Evolutionary conservation across 2,797 vertebrate species (phyloP).

Genomic region (Tenualosa thibaudeaui): DNA sequence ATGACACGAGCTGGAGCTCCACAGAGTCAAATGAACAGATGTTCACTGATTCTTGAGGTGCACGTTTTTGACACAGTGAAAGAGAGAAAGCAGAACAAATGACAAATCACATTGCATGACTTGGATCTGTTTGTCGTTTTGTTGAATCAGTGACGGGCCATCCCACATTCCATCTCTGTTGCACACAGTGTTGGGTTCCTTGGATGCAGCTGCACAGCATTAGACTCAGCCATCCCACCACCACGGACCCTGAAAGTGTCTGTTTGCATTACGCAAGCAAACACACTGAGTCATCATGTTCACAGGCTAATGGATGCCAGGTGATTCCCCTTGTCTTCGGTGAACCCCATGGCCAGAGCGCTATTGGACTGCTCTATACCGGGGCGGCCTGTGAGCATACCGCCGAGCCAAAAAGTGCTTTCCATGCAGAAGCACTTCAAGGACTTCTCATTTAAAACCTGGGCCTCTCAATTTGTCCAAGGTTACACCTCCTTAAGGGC

Average conservation of each 20-base stretch:
- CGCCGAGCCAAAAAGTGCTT: neutral
- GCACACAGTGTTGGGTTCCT: slow-evolving; percentile 36
- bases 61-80: too few species aligned
- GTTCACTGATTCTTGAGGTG: neutral
- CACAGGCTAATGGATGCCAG: slow-evolving; percentile 50
- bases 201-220: slow-evolving; percentile 61
- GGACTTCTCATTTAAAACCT: neutral
- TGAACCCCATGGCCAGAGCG: neutral
- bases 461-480: neutral
- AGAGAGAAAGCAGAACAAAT: too few species aligned
- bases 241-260: slow-evolving; percentile 31
- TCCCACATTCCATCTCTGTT: slow-evolving; percentile 45
- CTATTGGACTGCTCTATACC: neutral
- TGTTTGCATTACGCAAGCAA: slow-evolving; percentile 34
- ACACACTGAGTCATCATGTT: slow-evolving; percentile 54
- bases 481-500: neutral
- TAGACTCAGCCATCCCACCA: slow-evolving; percentile 51
- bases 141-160: slow-evolving; percentile 46
- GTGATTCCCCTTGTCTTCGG: slow-evolving; percentile 21
- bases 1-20: neutral
- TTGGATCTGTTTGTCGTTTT: slow-evolving; percentile 51
- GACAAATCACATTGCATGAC: neutral
- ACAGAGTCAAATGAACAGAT: too few species aligned
- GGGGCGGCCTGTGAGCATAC: neutral
- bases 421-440: neutral